phyloP scores from a whole-genome alignment of 2,797 vertebrate species.

The Emys orbicularis region DNA sequence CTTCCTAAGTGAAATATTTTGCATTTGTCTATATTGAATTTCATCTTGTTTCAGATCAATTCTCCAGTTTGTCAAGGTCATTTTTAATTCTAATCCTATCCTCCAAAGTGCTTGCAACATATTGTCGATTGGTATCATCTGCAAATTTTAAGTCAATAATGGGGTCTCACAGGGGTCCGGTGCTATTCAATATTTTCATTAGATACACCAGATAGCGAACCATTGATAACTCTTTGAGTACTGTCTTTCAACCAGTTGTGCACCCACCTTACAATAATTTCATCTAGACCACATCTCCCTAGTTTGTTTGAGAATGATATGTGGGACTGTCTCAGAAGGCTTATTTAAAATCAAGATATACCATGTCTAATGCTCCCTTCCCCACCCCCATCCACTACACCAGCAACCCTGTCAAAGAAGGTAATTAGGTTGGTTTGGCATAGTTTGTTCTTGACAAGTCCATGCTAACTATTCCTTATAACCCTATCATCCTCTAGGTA shows the following conservation, averaged over 20 bases:
- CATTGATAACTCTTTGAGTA: not conserved
- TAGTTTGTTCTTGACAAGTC: not conserved
- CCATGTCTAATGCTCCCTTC: not conserved
- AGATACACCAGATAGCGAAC: not conserved
- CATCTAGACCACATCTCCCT: not conserved
- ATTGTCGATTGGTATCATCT: not conserved
- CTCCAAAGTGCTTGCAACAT: not conserved
- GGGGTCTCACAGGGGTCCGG: too few species aligned
- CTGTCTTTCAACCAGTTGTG: not conserved
- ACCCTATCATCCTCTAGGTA: too few species aligned
- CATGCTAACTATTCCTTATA: not conserved
- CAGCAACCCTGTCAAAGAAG: not conserved
- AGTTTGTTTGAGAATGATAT: not conserved
- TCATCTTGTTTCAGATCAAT: not conserved
- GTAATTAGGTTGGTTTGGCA: not conserved
- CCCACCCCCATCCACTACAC: not conserved
- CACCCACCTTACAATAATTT: not conserved
- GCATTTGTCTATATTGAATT: not conserved
- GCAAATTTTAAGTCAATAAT: not conserved
- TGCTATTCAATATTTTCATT: too few species aligned
- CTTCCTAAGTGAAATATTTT: not conserved
- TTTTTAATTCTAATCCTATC: not conserved
- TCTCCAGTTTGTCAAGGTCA: not conserved
- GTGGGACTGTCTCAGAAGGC: not conserved
- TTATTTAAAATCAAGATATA: not conserved